Conservation (phyloP, 2,888 invertebrate species). For the Clepsis dumicolana region DNA sequence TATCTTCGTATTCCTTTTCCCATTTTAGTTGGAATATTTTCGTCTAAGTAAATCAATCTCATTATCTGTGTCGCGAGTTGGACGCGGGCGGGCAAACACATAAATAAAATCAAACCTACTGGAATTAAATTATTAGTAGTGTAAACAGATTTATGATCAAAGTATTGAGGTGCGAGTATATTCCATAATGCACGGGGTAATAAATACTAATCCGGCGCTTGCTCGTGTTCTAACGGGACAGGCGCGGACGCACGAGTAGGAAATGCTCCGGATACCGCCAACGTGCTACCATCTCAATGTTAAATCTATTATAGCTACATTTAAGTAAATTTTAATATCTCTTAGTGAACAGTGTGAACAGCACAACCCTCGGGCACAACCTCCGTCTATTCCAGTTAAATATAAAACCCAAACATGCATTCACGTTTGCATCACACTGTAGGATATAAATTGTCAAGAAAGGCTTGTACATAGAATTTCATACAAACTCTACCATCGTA, state of each 20-base stretch:
- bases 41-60: too few species aligned
- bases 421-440: too few species aligned
- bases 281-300: not conserved
- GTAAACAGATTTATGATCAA: not conserved
- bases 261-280: conserved; percentile 13
- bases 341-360: not conserved
- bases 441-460: too few species aligned
- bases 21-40: not conserved
- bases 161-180: not conserved
- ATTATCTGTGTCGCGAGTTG: not conserved
- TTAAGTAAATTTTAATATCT: not conserved
- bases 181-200: conserved; percentile 49
- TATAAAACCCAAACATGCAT: too few species aligned
- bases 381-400: too few species aligned
- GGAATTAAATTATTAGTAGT: not conserved
- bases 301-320: not conserved
- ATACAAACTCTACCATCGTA: too few species aligned
- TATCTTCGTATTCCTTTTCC: not conserved
- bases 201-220: conserved; percentile 56
- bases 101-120: not conserved
- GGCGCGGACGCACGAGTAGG: conserved; percentile 24
- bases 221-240: conserved; percentile 53
- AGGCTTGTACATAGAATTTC: too few species aligned
- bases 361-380: not conserved
- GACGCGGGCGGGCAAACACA: not conserved